Evolutionary conservation across 2,888 invertebrate genomes (phyloP), one percentile per base, ranked within the genome.

Genomic region (Timema podura): DNA sequence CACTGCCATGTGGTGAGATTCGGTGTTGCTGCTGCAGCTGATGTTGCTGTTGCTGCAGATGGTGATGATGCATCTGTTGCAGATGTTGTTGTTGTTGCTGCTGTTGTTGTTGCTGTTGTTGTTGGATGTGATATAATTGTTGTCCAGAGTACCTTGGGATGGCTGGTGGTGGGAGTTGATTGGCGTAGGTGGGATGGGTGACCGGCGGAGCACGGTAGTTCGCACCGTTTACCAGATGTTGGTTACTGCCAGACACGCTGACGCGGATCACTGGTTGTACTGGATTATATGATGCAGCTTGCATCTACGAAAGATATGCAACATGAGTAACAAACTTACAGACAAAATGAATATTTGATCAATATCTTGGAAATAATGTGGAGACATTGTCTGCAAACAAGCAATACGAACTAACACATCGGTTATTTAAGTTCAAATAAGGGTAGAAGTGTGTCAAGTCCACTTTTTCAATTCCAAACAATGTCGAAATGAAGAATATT

Each of bases 31-130:
- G 75, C 69, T 75, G 74, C 45, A 74, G 72, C 46, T 68, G 73
- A 51, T 74, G 75, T 16, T 73, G 74, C 59, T 69, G 73, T 57
- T 74, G 75, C 44, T 74, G 73, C 7, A 59, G 66, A 15, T 67
- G 61, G 30, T 30, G 30, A 30, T 30, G 30, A 48, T 64, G 72
- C 15, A 73, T 71, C 71, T 72, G 68, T 66, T 72, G 61, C 70
- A 75, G 68, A 78, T 80, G 68, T 65, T 67, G 74, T 70, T 81
- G 81, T 72, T 80, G 82, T 7, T 80, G 80, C 64, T 80, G 78
- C 68, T 81, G 73, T 71, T 76, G 54, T 45, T 72, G 45, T 46
- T 67, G 57, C 2, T 54, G 54, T 68, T 68, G 76, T 44, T 75
- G 76, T 64, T 77, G 78, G 1, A 80, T 81, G 76, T 81, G 82